A percentile compares a stretch with the other conserved stretches of the same genome.
phyloP scores from a whole-genome alignment of 2,113 vertebrate genomes.

The Theristicus caerulescens region DNA sequence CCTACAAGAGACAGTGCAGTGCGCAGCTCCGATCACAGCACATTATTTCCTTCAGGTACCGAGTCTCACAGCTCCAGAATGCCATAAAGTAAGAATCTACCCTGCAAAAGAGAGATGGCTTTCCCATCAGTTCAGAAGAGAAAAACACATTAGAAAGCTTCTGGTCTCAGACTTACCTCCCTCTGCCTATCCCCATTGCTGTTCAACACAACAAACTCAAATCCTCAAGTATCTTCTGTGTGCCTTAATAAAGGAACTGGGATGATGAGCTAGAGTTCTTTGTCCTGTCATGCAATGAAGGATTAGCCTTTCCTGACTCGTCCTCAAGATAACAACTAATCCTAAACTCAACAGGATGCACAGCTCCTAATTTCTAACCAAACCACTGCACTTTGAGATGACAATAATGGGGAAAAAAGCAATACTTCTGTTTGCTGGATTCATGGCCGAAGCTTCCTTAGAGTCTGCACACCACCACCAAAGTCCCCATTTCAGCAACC shows the following conservation, averaged over 20 bases:
- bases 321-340: slow-evolving; percentile 14
- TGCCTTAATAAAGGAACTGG: neutral
- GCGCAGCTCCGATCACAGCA: neutral
- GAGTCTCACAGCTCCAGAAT: neutral
- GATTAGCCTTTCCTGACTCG: slow-evolving; percentile 32
- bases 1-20: neutral
- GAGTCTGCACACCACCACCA: neutral
- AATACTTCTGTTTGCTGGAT: neutral
- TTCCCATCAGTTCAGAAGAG: neutral
- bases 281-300: neutral
- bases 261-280: slow-evolving; percentile 17
- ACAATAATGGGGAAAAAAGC: neutral
- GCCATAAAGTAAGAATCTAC: neutral
- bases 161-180: neutral
- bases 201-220: neutral
- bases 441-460: neutral
- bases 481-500: neutral
- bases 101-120: neutral
- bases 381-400: neutral
- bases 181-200: neutral
- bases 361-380: neutral
- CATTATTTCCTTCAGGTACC: neutral
- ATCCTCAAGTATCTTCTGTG: neutral
- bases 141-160: neutral
- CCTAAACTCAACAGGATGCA: neutral